Evolutionary conservation across 2,888 invertebrate species (phyloP).

Genomic region (Aphodius granarius): DNA sequence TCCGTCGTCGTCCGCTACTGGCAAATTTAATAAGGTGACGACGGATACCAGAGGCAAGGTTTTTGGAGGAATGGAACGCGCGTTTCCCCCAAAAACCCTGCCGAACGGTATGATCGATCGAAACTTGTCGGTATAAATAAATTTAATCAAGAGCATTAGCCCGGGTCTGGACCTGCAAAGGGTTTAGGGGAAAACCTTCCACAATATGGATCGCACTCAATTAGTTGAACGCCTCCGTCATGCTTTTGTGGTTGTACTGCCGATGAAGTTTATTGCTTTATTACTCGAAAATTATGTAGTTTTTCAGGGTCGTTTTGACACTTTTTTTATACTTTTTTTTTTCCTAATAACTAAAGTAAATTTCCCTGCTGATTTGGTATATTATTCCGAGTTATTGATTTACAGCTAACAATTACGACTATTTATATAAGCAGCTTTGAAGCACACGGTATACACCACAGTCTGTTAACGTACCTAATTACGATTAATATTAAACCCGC

Average conservation of each 20-base stretch:
- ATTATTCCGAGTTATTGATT: too few relatives aligned
- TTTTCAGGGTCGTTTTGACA: too few relatives aligned
- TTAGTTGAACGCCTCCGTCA: conserved; percentile 15
- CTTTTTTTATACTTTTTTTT: too few relatives aligned
- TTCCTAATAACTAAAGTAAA: too few relatives aligned
- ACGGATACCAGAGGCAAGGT: neutral
- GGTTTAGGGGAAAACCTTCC: neutral
- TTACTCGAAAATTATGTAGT: too few relatives aligned
- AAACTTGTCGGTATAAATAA: conserved; percentile 16
- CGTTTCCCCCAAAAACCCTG: neutral
- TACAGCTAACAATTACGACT: too few relatives aligned
- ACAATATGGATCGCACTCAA: conserved; percentile 14
- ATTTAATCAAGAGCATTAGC: conserved; percentile 22
- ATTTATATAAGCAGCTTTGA: too few relatives aligned
- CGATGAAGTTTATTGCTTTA: conserved; percentile 6
- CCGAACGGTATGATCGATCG: neutral
- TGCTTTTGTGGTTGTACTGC: conserved; percentile 15
- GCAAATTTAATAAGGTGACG: neutral
- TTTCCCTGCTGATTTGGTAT: too few relatives aligned
- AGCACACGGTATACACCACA: neutral
- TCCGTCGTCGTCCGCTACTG: neutral
- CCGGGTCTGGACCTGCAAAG: neutral
- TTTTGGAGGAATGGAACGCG: too few relatives aligned
- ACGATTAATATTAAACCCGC: neutral
- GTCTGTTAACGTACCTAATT: neutral